phyloP scores from a whole-genome alignment of 2,797 vertebrate species.

The Tauraco hartlaubi region DNA sequence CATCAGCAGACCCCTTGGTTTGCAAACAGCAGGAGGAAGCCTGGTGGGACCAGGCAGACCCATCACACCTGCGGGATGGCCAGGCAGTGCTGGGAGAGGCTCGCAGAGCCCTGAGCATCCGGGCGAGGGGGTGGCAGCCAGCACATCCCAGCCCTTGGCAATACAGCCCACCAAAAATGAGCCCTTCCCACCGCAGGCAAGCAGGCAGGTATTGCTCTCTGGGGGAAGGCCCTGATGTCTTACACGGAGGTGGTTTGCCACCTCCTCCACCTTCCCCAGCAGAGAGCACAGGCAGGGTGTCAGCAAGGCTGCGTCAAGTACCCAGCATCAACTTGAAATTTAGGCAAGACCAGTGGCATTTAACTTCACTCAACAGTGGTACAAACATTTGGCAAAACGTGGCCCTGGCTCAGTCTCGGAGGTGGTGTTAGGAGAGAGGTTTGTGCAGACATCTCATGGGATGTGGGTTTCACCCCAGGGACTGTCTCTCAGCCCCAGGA shows the following conservation, averaged over 20 bases:
- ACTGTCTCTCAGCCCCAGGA: neutral
- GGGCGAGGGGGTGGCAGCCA: neutral
- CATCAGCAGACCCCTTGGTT: neutral
- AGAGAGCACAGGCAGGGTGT: neutral
- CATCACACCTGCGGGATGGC: neutral
- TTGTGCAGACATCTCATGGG: neutral
- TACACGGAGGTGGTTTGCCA: neutral
- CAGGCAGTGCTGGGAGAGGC: neutral
- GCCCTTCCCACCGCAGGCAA: neutral
- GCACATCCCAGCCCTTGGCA: neutral
- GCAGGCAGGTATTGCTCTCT: neutral
- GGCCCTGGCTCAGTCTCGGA: neutral
- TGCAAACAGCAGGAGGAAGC: neutral
- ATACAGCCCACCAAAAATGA: neutral
- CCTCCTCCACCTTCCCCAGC: neutral
- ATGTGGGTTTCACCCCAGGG: neutral
- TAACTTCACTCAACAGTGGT: neutral
- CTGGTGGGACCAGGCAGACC: neutral
- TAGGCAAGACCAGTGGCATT: neutral
- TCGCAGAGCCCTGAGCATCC: fast-evolving
- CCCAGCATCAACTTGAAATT: neutral
- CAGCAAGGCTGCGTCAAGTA: neutral
- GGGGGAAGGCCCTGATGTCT: neutral
- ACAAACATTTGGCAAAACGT: neutral
- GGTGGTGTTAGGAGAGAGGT: neutral